Percentiles rank a stretch among this genome's conserved stretches.
These are phyloP conservation scores for Tachysurus vachellii DNA, from an alignment of 2,113 vertebrate species.

Conservation along the genomic window DNA sequence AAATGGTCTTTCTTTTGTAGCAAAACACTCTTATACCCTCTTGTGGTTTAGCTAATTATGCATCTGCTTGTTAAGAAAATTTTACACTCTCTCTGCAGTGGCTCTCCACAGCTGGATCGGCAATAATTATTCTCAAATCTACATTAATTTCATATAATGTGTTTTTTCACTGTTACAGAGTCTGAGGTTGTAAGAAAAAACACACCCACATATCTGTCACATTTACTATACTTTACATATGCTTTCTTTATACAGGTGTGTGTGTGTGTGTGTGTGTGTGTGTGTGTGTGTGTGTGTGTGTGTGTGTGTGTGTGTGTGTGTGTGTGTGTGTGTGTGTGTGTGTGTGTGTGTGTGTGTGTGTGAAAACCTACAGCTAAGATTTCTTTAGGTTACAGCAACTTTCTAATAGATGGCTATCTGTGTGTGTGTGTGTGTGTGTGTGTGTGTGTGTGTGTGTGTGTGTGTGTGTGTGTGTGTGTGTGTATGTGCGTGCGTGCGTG, in stretches of 20 bases:
- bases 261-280: neutral
- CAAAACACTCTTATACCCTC: constrained; percentile 22
- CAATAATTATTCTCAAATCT: constrained; percentile 40
- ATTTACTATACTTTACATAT: neutral
- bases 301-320: no score
- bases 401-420: neutral
- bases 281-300: no score
- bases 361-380: neutral
- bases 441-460: neutral
- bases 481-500: neutral
- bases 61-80: neutral
- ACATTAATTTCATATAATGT: constrained; percentile 36
- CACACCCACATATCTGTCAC: constrained; percentile 1
- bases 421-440: no score
- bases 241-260: neutral
- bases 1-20: neutral
- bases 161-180: constrained; percentile 2
- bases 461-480: constrained; percentile 1
- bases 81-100: constrained; percentile 66
- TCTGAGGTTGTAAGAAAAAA: constrained; percentile 31
- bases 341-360: no score
- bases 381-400: neutral
- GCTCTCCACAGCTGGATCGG: constrained; percentile 75
- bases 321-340: no score
- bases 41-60: constrained; percentile 41